These are phyloP conservation scores for Dascyllus trimaculatus DNA, from an alignment of 2,113 vertebrate species.

Conservation along the genomic window DNA sequence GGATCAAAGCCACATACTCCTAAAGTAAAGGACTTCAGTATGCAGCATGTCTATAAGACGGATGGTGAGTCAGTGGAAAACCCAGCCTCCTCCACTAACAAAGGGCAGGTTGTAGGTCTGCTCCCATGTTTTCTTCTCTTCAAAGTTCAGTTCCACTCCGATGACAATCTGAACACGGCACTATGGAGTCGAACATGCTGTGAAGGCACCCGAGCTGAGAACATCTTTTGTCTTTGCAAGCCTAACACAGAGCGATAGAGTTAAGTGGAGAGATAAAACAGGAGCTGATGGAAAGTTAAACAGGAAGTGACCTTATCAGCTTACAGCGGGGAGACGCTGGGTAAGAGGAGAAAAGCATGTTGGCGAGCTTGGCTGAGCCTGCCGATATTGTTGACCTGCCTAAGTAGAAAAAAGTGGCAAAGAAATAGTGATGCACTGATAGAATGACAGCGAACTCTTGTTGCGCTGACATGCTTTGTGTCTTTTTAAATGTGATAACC, in stretches of 20 bases:
- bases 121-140: constrained; percentile 66
- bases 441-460: constrained; percentile 6
- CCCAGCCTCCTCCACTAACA: constrained; percentile 49
- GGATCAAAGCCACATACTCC: background rate
- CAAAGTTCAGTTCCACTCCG: constrained; percentile 65
- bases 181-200: constrained; percentile 37
- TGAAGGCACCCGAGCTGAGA: constrained; percentile 53
- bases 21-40: background rate
- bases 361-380: constrained; percentile 38
- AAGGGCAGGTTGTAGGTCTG: constrained; percentile 60
- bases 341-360: constrained; percentile 47
- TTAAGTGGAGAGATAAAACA: constrained; percentile 79
- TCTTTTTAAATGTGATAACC: constrained; percentile 32
- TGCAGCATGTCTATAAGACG: background rate
- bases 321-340: constrained; percentile 50
- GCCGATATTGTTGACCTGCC: constrained; percentile 21
- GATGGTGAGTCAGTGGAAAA: constrained; percentile 43
- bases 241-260: constrained; percentile 68
- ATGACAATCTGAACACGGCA: constrained; percentile 72
- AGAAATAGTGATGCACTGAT: constrained; percentile 44
- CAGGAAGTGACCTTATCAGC: constrained; percentile 80
- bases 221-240: constrained; percentile 74
- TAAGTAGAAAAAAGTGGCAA: constrained; percentile 19
- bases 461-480: constrained; percentile 16
- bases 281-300: constrained; percentile 75